These are phyloP conservation scores for Paratilapia polleni DNA, from an alignment of 2,113 vertebrate species.

Conservation along the genomic window DNA sequence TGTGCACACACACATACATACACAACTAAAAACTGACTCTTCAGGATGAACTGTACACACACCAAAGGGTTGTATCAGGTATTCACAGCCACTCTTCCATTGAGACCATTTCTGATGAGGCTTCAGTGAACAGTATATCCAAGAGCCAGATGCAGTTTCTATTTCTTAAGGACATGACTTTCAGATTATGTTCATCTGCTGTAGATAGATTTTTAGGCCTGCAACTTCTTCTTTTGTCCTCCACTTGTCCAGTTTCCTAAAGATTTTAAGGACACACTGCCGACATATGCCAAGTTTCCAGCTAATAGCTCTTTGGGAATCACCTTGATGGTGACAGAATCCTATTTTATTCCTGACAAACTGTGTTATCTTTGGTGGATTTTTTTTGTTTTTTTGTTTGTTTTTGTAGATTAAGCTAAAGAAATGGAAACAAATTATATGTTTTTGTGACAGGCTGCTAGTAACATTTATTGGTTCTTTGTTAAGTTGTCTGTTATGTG, in stretches of 20 bases:
- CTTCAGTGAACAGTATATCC: no score
- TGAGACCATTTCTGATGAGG: no score
- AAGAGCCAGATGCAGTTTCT: no score
- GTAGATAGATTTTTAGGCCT: no score
- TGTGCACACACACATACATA: slow-evolving; percentile 1
- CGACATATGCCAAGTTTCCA: neutral
- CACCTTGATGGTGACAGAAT: neutral
- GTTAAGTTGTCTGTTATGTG: neutral
- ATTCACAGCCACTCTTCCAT: no score
- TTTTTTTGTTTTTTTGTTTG: no score
- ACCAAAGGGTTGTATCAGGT: neutral
- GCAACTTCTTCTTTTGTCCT: no score
- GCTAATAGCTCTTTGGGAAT: neutral
- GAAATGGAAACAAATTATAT: neutral
- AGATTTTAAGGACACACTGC: neutral
- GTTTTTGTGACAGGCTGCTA: neutral
- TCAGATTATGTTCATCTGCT: no score
- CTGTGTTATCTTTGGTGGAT: neutral
- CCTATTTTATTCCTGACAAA: neutral
- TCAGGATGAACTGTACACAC: neutral
- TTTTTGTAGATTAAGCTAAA: neutral
- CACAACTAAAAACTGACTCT: slow-evolving; percentile 16
- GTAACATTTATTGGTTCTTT: neutral
- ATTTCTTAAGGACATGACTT: no score
- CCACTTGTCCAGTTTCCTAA: neutral